These are phyloP conservation scores for Hirudo medicinalis DNA, from an alignment of 1,140 invertebrate species.

Conservation along the genomic window DNA sequence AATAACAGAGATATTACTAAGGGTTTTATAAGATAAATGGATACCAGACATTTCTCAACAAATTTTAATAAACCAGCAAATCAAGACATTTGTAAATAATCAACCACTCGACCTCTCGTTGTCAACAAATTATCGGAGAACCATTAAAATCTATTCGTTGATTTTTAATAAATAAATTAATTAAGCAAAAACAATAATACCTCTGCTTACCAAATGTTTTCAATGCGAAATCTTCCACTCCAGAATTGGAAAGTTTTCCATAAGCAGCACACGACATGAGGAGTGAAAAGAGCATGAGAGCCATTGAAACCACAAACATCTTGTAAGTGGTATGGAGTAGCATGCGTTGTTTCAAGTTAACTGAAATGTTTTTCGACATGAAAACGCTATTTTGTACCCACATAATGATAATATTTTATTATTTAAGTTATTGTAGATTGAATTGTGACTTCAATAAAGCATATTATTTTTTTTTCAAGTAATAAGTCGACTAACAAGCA, in stretches of 20 bases:
- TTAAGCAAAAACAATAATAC: background rate
- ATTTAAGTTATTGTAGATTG: background rate
- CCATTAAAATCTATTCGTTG: no score
- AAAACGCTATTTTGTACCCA: background rate
- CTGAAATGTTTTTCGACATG: conserved; percentile 10
- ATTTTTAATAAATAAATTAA: background rate
- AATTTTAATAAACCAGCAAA: no score
- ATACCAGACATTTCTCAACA: no score
- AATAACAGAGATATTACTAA: no score
- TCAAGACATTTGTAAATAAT: no score
- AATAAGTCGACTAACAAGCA: background rate
- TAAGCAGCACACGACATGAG: conserved; percentile 53
- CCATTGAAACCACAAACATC: conserved; percentile 59
- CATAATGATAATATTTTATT: background rate
- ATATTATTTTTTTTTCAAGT: no score
- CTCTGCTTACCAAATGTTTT: conserved; percentile 4
- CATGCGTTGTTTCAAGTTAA: conserved; percentile 54
- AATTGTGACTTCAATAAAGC: no score
- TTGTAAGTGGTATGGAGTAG: conserved; percentile 75
- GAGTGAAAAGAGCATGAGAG: conserved; percentile 48
- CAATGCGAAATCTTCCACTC: conserved; percentile 41
- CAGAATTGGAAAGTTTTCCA: conserved; percentile 56
- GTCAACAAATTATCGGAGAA: no score
- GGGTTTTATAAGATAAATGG: no score
- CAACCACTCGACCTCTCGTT: no score